Evolutionary conservation across 2,888 invertebrate genomes (phyloP), one percentile per base, ranked within the genome.

Genomic region (Byasa hedistus): DNA sequence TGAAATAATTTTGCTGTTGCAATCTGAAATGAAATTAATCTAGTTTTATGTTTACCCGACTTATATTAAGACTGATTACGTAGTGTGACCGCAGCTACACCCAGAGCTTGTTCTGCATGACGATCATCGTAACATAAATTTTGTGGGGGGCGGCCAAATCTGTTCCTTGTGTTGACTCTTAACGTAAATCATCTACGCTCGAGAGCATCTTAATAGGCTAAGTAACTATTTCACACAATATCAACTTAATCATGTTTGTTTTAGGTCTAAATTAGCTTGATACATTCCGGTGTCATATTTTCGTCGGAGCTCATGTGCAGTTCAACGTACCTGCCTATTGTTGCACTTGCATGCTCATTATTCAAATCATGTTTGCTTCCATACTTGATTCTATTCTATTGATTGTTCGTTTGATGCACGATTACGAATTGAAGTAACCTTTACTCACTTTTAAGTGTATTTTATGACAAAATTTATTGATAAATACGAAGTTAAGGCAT

Each of bases 121-220:
- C 56, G 63, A 64, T 60, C 51, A 59, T 67, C 32, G 56, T 23
- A 48, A 62, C 66, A 67, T 67, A 60, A 67, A 67, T 67, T 67
- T 56, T 3, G 23, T 60, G 3, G 39, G n/a, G 54, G 63, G 58
- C 58, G 58, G 62, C 27, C 24, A 32, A 51, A 67, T 58, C 59
- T 63, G 63, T 67, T 56, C 60, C 67, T 64, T 60, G 48, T 56
- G 58, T 66, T 62, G 66, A 66, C 58, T 66, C 58, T 61, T 66
- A 39, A 22, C 32, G 56, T 67, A 60, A 63, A 67, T 67, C 67
- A 67, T 67, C 51, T 56, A 63, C 67, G 63, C 67, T 67, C 57
- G 51, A 60, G 60, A 64, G 67, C 67, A 23, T 56, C 63, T 67
- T 67, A 67, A 67, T 67, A 67, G 67, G 24, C 67, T 60, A 60